These are phyloP conservation scores for Drosophila macrospina DNA, from an alignment of 2,888 invertebrate species.

Conservation along the genomic window DNA sequence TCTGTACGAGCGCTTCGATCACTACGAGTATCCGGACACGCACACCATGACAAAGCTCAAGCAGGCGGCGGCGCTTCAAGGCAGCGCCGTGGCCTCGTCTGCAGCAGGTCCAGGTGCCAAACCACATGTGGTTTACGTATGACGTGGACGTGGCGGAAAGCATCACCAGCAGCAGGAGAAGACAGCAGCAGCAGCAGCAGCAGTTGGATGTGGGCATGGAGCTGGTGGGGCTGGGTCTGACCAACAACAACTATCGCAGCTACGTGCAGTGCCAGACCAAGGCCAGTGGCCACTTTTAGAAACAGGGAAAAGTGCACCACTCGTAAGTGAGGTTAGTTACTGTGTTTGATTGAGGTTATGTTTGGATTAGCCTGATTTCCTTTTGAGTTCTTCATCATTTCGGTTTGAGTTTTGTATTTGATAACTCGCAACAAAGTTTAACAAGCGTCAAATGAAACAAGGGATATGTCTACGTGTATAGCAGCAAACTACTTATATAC, in stretches of 20 bases:
- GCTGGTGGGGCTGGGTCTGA: slow-evolving; percentile 66
- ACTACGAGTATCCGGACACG: slow-evolving; percentile 85
- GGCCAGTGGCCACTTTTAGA: slow-evolving; percentile 51
- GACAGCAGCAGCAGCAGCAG: slow-evolving; percentile 9
- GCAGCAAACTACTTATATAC: slow-evolving; percentile 62
- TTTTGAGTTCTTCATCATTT: slow-evolving; percentile 5
- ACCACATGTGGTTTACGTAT: slow-evolving; percentile 85
- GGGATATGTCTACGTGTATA: slow-evolving; percentile 84
- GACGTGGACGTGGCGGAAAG: slow-evolving; percentile 83
- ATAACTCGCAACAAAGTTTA: slow-evolving; percentile 71
- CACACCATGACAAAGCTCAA: slow-evolving; percentile 85
- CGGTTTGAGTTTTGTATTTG: slow-evolving; percentile 24
- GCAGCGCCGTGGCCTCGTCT: slow-evolving; percentile 16
- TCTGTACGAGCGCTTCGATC: slow-evolving; percentile 85
- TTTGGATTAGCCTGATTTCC: slow-evolving; percentile 31
- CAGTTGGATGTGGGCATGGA: slow-evolving; percentile 55
- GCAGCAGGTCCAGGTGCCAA: slow-evolving; percentile 55
- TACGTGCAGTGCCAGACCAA: slow-evolving; percentile 66
- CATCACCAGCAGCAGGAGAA: slow-evolving; percentile 9
- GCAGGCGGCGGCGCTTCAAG: slow-evolving; percentile 62
- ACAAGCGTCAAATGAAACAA: slow-evolving; percentile 85
- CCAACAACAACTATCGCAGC: slow-evolving; percentile 77
- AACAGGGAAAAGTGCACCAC: slow-evolving; percentile 30
- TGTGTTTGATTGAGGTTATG: slow-evolving; percentile 39
- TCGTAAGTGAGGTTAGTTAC: slow-evolving; percentile 39